These are phyloP conservation scores for Pseudomyrmex flavicornis DNA, from an alignment of 1,140 invertebrate genomes.

Conservation along the genomic window DNA sequence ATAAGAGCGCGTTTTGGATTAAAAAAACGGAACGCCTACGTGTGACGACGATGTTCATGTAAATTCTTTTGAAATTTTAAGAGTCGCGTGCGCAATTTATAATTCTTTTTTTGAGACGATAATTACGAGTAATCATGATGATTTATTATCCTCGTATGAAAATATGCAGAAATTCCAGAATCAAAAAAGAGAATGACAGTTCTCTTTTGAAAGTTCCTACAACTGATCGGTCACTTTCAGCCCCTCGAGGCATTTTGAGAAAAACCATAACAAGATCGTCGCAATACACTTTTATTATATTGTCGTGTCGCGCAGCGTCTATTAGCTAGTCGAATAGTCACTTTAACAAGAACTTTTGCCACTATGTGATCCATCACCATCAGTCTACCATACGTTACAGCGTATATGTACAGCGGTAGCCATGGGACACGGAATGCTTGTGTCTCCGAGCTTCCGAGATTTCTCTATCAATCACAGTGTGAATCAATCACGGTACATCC, in stretches of 20 bases:
- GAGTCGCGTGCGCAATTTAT: neutral
- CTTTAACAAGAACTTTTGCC: conserved; percentile 60
- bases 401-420: conserved; percentile 7
- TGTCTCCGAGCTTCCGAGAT: conserved; percentile 61
- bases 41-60: conserved; percentile 18
- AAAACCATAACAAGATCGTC: neutral
- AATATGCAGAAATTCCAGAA: neutral
- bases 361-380: conserved; percentile 67
- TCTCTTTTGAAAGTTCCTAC: neutral
- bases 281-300: conserved; percentile 13
- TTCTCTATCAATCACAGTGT: conserved; percentile 69
- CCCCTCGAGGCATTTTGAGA: neutral
- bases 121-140: neutral
- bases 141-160: neutral
- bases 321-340: conserved; percentile 34
- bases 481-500: conserved; percentile 58
- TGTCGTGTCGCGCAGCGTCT: conserved; percentile 9
- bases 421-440: conserved; percentile 44
- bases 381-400: conserved; percentile 58
- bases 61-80: conserved; percentile 32
- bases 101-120: neutral
- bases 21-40: conserved; percentile 8
- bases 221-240: too few relatives aligned
- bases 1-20: conserved; percentile 59
- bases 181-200: neutral